phyloP scores from a whole-genome alignment of 2,797 vertebrate species.

The Steatocranus sp. region DNA sequence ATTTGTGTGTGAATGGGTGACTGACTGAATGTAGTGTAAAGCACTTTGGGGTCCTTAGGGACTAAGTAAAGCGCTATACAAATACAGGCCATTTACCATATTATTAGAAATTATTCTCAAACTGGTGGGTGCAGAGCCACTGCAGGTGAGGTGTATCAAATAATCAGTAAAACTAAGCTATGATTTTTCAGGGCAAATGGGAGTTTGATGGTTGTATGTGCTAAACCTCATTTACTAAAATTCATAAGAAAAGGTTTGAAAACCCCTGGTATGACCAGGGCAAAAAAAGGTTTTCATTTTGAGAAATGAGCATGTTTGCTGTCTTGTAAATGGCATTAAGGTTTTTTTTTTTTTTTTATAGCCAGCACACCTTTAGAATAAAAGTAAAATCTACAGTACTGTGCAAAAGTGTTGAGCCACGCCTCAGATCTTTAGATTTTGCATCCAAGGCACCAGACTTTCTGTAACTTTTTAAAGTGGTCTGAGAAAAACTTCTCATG shows the following conservation, averaged over 20 bases:
- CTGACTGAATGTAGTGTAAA: background rate
- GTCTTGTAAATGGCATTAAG: background rate
- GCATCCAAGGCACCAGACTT: background rate
- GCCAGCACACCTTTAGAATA: background rate
- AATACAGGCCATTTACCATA: fast-evolving
- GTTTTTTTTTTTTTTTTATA: fast-evolving
- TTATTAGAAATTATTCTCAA: background rate
- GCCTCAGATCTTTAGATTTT: fast-evolving
- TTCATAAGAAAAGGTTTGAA: background rate
- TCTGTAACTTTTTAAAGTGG: background rate
- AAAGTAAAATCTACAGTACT: background rate
- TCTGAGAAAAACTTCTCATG: background rate
- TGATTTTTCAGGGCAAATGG: background rate
- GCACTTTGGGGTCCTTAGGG: fast-evolving
- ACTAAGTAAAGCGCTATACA: fast-evolving
- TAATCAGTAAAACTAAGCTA: background rate
- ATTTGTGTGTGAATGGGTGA: background rate
- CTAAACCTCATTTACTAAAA: background rate
- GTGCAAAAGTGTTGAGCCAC: background rate
- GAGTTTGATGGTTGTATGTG: background rate
- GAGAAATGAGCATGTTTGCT: background rate
- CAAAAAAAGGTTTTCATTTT: background rate
- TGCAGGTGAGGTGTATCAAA: background rate
- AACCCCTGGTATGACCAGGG: background rate
- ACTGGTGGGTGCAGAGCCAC: background rate